Evolutionary conservation across 1,140 invertebrate species (phyloP), one percentile per base, ranked within the genome.

Genomic region (Eumeta japonica): DNA sequence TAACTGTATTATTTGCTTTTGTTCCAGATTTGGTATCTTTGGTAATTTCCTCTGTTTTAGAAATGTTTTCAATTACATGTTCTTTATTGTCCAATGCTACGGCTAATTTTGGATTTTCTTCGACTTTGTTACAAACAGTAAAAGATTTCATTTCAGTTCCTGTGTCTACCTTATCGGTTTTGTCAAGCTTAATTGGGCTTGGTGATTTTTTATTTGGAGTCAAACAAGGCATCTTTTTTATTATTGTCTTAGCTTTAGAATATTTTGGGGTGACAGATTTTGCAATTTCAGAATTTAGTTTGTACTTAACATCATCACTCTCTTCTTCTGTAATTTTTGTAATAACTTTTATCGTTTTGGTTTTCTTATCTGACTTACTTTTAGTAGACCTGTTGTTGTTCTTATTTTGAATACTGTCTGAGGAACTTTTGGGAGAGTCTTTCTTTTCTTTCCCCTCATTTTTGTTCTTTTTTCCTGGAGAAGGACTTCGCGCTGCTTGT

Each of bases 401-500:
- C 68, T 63, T 39, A 41, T 38, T 37, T 12, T 51, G 16, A 3
- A 5, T 9, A 16, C 15, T 28, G 34, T 45, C 39, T 18, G 44
- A n/a, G 32, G 41, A 10, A 34, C 13, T 48, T 62, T 72, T 72
- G 56, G 48, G 14, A 50, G 59, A 39, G 19, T 62, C 58, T 55
- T 73, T 67, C 43, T 62, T 64, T 46, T 70, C 62, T 35, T 66
- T 62, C 33, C 45, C 28, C 28, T 67, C 64, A 49, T 63, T 70
- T 46, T 66, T 73, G 29, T 39, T 30, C 40, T 65, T 70, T 52
- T 73, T 70, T 13, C 53, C 33, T 39, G 59, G 52, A 18, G 58
- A 59, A 28, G 52, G 49, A 42, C 58, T 59, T 44, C 57, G 56
- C 27, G 56, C 35, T 27, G 51, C 18, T 35, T 33, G 48, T 19